Evolutionary conservation across 2,888 invertebrate species (phyloP).

Genomic region (Bembecia ichneumoniformis): DNA sequence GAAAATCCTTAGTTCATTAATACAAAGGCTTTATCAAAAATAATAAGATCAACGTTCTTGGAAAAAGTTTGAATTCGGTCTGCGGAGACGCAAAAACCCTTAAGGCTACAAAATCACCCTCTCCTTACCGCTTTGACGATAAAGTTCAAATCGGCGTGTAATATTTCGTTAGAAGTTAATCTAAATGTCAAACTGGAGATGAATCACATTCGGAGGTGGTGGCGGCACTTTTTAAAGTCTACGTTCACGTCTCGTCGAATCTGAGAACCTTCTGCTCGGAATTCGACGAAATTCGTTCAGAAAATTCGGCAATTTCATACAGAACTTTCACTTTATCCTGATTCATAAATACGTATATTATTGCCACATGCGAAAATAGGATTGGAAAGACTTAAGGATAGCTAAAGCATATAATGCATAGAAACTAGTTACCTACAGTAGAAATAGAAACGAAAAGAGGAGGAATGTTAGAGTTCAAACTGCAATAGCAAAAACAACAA

Average conservation of each 20-base stretch:
- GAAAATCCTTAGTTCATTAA: background rate
- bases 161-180: slow-evolving; percentile 1
- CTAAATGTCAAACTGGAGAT: slow-evolving; percentile 4
- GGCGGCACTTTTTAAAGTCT: background rate
- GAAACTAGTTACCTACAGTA: too few species aligned
- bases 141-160: background rate
- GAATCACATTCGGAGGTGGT: slow-evolving; percentile 2
- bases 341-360: too few species aligned
- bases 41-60: background rate
- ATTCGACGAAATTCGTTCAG: too few species aligned
- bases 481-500: too few species aligned
- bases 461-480: too few species aligned
- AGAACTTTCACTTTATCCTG: too few species aligned
- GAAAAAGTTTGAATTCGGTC: background rate
- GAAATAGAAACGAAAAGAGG: too few species aligned
- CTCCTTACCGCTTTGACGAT: background rate
- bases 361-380: too few species aligned
- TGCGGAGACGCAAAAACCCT: background rate
- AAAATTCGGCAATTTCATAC: too few species aligned
- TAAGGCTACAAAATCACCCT: background rate
- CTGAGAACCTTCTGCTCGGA: too few species aligned
- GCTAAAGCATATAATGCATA: too few species aligned
- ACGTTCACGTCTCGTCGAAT: background rate
- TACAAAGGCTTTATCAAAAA: background rate
- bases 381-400: too few species aligned